Percentiles rank a stretch among this genome's conserved stretches.
phyloP scores from a whole-genome alignment of 1,140 invertebrate species.

The Saxidomus purpurata region DNA sequence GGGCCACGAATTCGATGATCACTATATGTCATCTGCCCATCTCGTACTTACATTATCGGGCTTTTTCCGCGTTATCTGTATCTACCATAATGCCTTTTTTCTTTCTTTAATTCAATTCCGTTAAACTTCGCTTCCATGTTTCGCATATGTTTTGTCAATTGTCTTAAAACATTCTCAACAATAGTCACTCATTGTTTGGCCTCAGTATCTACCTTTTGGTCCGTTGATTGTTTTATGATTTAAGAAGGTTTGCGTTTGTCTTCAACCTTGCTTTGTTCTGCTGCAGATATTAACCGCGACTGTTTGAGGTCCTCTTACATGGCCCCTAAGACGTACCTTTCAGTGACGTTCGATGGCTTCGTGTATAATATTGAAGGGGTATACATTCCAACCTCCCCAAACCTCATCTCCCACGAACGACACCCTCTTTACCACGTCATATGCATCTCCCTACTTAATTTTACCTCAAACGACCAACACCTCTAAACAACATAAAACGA shows the following conservation, averaged over 20 bases:
- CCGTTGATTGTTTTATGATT: not conserved
- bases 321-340: not conserved
- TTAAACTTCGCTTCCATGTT: not conserved
- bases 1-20: not conserved
- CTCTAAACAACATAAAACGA: no score
- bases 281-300: not conserved
- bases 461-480: no score
- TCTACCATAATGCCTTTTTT: not conserved
- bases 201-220: not conserved
- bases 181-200: not conserved
- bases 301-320: not conserved
- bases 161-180: not conserved
- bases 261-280: not conserved
- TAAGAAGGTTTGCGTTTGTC: not conserved
- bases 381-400: no score
- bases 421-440: no score
- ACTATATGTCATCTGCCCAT: not conserved
- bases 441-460: no score
- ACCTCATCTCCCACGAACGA: no score
- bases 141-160: not conserved
- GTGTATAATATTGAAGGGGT: not conserved
- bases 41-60: not conserved
- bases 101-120: not conserved
- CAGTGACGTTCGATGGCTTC: not conserved
- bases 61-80: not conserved